Evolutionary conservation across 30 jellyfish, hydroid and myxozoan genomes (phyloP), one percentile per base, ranked within the genome.

Genomic region (Aurelia sp.): DNA sequence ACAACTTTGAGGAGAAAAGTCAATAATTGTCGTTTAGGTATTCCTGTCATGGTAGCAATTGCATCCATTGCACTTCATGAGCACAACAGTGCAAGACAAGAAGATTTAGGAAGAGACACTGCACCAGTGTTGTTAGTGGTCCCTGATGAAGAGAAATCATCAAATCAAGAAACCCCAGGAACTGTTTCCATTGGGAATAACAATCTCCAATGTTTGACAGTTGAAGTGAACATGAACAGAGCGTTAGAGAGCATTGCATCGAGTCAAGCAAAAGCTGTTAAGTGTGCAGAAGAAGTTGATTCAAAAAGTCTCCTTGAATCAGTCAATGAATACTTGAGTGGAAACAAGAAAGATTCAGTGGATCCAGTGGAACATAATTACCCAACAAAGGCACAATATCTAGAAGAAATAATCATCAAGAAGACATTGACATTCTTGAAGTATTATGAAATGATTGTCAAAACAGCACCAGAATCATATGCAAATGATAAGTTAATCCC

Each of bases 31-130:
- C 93, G 98, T 11, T 81, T 94, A 7, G 96, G 97, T 5, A 94
- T 94, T 12, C 97, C 97, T 16, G 89, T 94, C 40, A 94, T 85
- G 86, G 96, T 94, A 16, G 98, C 98, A 57, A 80, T 94, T 31
- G 91, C 94, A 44, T 82, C 98, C 19, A 81, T 94, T 83, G 94
- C 94, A 21, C 89, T 94, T 63, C 98, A 94, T 75, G 98, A 94
- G 24, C 89, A 72, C 69, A 94, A 94, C 68, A 83, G 85, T n/a
- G 76, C 90, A 22, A 94, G 89, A 76, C 88, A 74, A 63, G 97
- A 81, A 72, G 89, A 89, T 8, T 71, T 76, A 20, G 97, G 97
- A 19, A 62, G 91, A 52, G 89, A 78, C 50, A 88, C 90, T 41
- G 96, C 96, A 5, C 96, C 96, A 13, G 96, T 88, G 67, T 69